Evolutionary conservation across 1,140 invertebrate species (phyloP).

Genomic region (Protaetia brevitarsis): DNA sequence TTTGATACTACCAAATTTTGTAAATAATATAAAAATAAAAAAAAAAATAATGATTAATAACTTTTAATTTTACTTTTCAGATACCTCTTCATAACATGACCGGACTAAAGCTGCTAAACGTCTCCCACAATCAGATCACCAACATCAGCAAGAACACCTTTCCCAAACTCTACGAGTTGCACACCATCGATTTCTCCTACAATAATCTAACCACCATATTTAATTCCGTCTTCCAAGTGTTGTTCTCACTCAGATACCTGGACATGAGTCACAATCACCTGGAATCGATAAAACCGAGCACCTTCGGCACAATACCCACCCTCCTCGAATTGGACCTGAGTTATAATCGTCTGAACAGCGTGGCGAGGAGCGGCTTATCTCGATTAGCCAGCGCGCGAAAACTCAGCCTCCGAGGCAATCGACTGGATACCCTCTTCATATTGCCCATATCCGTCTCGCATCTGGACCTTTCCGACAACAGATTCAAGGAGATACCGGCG

Average conservation of each 20-base stretch:
- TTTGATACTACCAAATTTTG: no score
- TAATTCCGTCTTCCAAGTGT: conserved; percentile 77
- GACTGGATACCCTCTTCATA: conserved; percentile 68
- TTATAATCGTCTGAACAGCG: conserved; percentile 66
- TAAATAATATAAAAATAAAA: no score
- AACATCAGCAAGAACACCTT: conserved; percentile 77
- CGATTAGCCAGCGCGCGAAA: conserved; percentile 66
- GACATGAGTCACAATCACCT: conserved; percentile 77
- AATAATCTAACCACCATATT: conserved; percentile 77
- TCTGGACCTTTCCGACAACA: conserved; percentile 68
- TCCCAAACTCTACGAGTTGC: conserved; percentile 86
- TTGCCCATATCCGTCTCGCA: conserved; percentile 70
- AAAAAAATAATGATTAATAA: no score
- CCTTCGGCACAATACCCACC: conserved; percentile 81
- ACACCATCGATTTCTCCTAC: conserved; percentile 82
- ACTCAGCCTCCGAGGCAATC: conserved; percentile 66
- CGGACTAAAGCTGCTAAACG: conserved; percentile 78
- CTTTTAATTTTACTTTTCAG: no score
- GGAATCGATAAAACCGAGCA: conserved; percentile 69
- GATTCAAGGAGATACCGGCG: conserved; percentile 60
- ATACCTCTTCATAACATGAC: conserved; percentile 78
- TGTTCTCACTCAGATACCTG: conserved; percentile 76
- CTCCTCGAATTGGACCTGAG: conserved; percentile 76
- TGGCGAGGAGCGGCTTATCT: conserved; percentile 56
- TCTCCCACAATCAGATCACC: conserved; percentile 73